These are phyloP conservation scores for Xenopus borealis DNA, from an alignment of 2,113 vertebrate genomes.

Conservation along the genomic window DNA sequence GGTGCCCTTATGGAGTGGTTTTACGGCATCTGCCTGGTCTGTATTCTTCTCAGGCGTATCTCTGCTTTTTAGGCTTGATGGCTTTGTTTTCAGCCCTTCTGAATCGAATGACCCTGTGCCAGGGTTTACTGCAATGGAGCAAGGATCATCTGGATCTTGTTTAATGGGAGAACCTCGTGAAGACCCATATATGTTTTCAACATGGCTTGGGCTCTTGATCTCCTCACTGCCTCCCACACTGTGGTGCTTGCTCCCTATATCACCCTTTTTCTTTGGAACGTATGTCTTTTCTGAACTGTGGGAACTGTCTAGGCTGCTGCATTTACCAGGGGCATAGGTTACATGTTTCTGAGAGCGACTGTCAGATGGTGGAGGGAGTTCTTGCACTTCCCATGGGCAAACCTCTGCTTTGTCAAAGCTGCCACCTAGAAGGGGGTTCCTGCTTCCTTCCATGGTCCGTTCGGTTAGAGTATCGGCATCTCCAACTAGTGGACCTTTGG, in stretches of 20 bases:
- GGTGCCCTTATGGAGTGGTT: conserved; percentile 5
- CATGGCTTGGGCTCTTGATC: conserved; percentile 6
- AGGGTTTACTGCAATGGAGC: conserved; percentile 1
- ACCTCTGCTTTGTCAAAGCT: conserved; percentile 57
- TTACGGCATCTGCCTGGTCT: conserved; percentile 22
- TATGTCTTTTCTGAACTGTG: conserved; percentile 36
- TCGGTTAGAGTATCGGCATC: conserved; percentile 12
- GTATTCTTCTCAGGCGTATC: neutral
- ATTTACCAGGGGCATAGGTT: conserved; percentile 67
- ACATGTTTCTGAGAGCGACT: conserved; percentile 68
- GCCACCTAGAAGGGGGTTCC: conserved; percentile 56
- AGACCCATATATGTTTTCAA: neutral
- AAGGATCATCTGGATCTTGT: neutral
- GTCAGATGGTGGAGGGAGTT: conserved; percentile 40
- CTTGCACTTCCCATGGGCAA: conserved; percentile 63
- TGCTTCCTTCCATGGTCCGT: conserved; percentile 15
- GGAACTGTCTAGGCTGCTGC: conserved; percentile 53
- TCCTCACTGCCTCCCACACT: conserved; percentile 20
- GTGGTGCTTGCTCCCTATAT: conserved; percentile 3
- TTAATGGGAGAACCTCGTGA: rapidly evolving
- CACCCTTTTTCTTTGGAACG: conserved; percentile 10
- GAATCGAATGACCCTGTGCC: neutral
- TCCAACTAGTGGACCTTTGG: conserved; percentile 57
- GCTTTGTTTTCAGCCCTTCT: neutral
- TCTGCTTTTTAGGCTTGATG: neutral